phyloP scores from a whole-genome alignment of 1,140 invertebrate genomes.

The Psix sp. region DNA sequence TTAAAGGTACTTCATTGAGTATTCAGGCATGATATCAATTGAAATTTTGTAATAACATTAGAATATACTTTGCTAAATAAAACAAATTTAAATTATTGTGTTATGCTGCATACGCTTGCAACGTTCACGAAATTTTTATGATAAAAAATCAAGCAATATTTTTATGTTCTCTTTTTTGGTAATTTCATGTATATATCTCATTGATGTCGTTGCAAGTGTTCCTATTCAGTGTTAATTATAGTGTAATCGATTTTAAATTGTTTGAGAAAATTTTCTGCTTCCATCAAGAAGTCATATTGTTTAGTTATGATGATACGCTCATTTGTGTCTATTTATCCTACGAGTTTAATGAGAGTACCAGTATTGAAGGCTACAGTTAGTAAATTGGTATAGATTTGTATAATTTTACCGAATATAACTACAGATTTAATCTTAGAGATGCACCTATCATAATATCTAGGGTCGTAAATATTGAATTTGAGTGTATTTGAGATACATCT shows the following conservation, averaged over 20 bases:
- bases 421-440: neutral
- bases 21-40: conserved; percentile 24
- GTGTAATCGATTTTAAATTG: neutral
- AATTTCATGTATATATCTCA: neutral
- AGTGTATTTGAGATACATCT: too few relatives aligned
- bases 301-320: neutral
- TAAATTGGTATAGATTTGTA: neutral
- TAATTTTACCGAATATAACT: neutral
- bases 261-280: conserved; percentile 2
- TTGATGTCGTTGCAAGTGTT: too few relatives aligned
- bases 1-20: conserved; percentile 11
- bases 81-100: neutral
- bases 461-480: too few relatives aligned
- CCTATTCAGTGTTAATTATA: neutral
- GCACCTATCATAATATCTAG: neutral
- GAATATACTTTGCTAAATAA: neutral
- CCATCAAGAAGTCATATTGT: neutral
- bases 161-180: neutral
- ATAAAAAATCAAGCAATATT: conserved; percentile 3
- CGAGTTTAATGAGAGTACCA: neutral
- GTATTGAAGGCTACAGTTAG: neutral
- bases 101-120: too few relatives aligned
- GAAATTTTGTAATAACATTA: conserved; percentile 6
- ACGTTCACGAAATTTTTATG: too few relatives aligned
- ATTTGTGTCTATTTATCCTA: neutral